phyloP scores from a whole-genome alignment of 1,140 invertebrate species.

The Panagrolaimus sp. region DNA sequence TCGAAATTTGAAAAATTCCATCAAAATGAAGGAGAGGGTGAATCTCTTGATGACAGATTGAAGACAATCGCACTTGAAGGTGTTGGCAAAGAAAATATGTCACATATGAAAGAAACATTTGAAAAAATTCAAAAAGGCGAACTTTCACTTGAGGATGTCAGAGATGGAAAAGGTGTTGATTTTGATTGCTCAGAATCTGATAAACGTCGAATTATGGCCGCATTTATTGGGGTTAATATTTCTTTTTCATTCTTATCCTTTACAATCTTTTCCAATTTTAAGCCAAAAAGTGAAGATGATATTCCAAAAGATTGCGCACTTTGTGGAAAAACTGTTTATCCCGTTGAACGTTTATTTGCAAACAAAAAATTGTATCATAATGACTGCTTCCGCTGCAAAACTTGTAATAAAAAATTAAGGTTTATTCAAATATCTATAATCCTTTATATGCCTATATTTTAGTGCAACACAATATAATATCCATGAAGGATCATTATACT shows the following conservation, averaged over 20 bases:
- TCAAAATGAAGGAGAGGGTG: conserved; percentile 29
- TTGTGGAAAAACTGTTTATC: conserved; percentile 58
- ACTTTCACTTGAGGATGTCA: neutral
- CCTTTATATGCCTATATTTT: conserved; percentile 11
- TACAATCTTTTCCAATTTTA: conserved; percentile 19
- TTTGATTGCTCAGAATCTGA: conserved; percentile 26
- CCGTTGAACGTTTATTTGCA: conserved; percentile 55
- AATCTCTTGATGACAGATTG: conserved; percentile 17
- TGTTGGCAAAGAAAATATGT: conserved; percentile 49
- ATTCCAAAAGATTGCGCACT: conserved; percentile 50
- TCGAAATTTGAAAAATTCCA: conserved; percentile 33
- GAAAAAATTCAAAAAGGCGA: conserved; percentile 2
- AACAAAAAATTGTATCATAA: conserved; percentile 58
- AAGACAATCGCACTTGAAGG: conserved; percentile 28
- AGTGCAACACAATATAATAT: conserved; percentile 55
- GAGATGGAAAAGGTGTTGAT: conserved; percentile 12
- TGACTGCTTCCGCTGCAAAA: conserved; percentile 57
- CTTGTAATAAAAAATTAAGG: conserved; percentile 56
- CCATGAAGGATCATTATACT: conserved; percentile 46
- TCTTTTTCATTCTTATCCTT: conserved; percentile 20
- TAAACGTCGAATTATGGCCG: conserved; percentile 24
- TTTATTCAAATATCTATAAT: conserved; percentile 25
- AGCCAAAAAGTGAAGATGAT: conserved; percentile 36
- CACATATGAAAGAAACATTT: conserved; percentile 26
- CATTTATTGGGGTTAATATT: conserved; percentile 26